Evolutionary conservation across 2,888 invertebrate species (phyloP).

Genomic region (Apeira syringaria): DNA sequence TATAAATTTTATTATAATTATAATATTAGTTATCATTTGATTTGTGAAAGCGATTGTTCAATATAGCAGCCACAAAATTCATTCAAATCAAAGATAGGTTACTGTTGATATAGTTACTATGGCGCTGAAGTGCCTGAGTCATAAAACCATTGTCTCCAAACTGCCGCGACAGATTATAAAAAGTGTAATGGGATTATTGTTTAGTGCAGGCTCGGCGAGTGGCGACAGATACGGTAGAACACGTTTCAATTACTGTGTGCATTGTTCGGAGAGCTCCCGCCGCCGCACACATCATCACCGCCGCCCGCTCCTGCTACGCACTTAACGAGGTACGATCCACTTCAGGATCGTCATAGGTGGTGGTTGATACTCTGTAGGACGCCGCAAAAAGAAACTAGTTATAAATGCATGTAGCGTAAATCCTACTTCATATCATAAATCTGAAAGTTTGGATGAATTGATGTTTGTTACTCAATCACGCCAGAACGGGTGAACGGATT

Average conservation of each 20-base stretch:
- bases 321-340: conserved; percentile 24
- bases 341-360: conserved; percentile 17
- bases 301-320: conserved; percentile 21
- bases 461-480: too few species aligned
- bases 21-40: too few species aligned
- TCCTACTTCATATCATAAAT: too few species aligned
- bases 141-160: conserved; percentile 64
- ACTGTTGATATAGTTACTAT: conserved; percentile 9
- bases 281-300: conserved; percentile 21
- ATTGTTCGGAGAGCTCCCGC: conserved; percentile 49
- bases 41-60: too few species aligned
- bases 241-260: conserved; percentile 67
- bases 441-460: too few species aligned
- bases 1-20: too few species aligned
- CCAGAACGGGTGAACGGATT: too few species aligned
- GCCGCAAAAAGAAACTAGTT: too few species aligned
- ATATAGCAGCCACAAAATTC: not conserved
- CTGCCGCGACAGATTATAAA: conserved; percentile 64
- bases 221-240: conserved; percentile 51
- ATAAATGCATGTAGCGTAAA: too few species aligned
- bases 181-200: conserved; percentile 71
- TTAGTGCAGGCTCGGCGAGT: conserved; percentile 45
- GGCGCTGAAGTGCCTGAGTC: conserved; percentile 45
- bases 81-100: not conserved
- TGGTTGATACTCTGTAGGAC: conserved; percentile 1